phyloP scores from a whole-genome alignment of 2,797 vertebrate species.

The Aselliscus stoliczkanus region DNA sequence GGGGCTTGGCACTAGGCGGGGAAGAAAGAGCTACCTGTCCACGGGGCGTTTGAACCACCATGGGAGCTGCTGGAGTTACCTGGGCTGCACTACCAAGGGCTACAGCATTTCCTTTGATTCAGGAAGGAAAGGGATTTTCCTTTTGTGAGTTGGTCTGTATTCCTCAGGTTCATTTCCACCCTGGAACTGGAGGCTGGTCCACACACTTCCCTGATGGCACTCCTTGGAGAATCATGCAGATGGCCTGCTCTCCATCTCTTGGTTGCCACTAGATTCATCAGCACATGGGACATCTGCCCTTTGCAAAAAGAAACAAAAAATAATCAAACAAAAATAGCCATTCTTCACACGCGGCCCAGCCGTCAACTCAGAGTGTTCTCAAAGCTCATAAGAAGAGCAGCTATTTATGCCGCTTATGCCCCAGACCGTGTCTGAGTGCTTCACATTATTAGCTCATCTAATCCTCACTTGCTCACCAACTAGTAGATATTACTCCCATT shows the following conservation, averaged over 20 bases:
- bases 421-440: neutral
- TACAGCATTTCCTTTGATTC: conserved; percentile 21
- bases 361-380: neutral
- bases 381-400: neutral
- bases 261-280: neutral
- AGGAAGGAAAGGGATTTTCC: neutral
- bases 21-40: neutral
- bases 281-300: neutral
- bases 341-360: neutral
- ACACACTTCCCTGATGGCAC: neutral
- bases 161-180: neutral
- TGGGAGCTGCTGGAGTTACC: neutral
- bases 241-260: neutral
- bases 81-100: neutral
- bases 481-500: neutral
- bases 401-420: neutral
- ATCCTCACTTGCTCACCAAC: neutral
- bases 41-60: neutral
- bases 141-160: neutral
- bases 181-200: neutral
- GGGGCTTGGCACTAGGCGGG: neutral
- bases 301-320: neutral
- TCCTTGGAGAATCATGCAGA: neutral
- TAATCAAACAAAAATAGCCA: conserved; percentile 13
- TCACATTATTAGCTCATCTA: neutral